A percentile compares a stretch with the other conserved stretches of the same genome.
These are phyloP conservation scores for Tragelaphus eurycerus DNA, from an alignment of 2,797 vertebrate genomes.

Conservation along the genomic window DNA sequence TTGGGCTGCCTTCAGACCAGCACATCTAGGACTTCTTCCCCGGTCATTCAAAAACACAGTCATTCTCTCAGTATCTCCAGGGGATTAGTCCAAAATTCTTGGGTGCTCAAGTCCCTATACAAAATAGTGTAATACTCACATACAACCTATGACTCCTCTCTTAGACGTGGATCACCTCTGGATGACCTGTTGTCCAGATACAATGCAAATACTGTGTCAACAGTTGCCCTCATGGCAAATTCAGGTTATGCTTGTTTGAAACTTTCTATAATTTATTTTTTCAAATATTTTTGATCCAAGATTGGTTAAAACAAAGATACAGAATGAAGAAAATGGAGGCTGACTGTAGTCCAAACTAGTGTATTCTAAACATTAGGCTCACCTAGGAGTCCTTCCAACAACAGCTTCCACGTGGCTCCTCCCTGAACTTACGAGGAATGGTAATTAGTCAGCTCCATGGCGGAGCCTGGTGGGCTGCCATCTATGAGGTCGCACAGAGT, in stretches of 20 bases:
- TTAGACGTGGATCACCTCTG: not conserved
- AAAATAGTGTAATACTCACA: no score
- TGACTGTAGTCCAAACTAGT: not conserved
- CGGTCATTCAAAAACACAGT: not conserved
- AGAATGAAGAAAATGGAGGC: not conserved
- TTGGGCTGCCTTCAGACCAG: not conserved
- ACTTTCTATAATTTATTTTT: not conserved
- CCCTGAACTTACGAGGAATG: not conserved
- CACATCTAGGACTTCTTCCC: not conserved
- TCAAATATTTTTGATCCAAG: not conserved
- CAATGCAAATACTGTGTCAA: not conserved
- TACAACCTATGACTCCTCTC: not conserved
- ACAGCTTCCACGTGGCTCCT: accelerated
- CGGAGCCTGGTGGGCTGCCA: no score
- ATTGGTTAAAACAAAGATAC: not conserved
- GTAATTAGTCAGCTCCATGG: not conserved
- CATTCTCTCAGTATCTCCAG: not conserved
- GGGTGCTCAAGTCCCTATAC: not conserved
- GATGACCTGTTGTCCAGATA: not conserved
- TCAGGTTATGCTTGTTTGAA: not conserved
- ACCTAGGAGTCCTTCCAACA: not conserved
- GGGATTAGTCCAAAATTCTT: not conserved
- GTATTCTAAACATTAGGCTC: not conserved
- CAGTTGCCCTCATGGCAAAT: not conserved
- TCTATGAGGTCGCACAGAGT: no score